Base-by-base conservation (phyloP, 2,797 vertebrate species). In the Propithecus deckenii region DNA sequence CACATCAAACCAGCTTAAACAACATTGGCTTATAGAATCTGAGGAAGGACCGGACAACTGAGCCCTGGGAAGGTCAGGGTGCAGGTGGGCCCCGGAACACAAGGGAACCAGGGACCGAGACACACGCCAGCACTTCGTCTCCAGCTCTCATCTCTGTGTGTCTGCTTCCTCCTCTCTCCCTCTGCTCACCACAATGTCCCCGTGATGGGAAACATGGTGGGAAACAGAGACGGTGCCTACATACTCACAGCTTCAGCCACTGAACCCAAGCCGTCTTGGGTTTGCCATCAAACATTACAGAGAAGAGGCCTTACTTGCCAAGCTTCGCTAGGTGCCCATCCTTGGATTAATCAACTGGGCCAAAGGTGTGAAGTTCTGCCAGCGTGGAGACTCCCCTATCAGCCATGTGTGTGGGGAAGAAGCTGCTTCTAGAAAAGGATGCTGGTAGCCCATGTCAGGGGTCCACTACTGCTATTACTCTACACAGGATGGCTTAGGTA, bases 71-170 rank as follows among this genome's bases (percentile, higher is more conserved):
- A 52, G 18, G 61, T 23, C 30, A 48, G 23, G n/a, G 23, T 17
- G 86, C 32, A 35, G 52, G 52, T 5, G 22, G 25, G 13, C 2
- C 18, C 35, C 28, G 32, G 41, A 13, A 35, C 17, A 65, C 5
- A 35, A 43, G 0, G 11, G 61, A 46, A 35, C 41, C 11, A 15
- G 55, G 30, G 83, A 13, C 11, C 7, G 32, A 15, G 4, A n/a
- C n/a, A 57, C 0, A 57, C 0, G 0, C 17, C 11, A 8, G 41
- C 3, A 32, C 2, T n/a, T 32, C 14, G 67, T 69, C 48, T 41
- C 80, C 30, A 28, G 13, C 43, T 69, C 43, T 4, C 9, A 23
- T 50, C 41, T 35, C 43, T 35, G 25, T n/a, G 48, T 2, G 3
- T 10, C 57, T 10, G 23, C 38, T 83, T 50, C 22, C 41, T 63